These are phyloP conservation scores for Ormyrus rosae DNA, from an alignment of 2,888 invertebrate species.

Conservation along the genomic window DNA sequence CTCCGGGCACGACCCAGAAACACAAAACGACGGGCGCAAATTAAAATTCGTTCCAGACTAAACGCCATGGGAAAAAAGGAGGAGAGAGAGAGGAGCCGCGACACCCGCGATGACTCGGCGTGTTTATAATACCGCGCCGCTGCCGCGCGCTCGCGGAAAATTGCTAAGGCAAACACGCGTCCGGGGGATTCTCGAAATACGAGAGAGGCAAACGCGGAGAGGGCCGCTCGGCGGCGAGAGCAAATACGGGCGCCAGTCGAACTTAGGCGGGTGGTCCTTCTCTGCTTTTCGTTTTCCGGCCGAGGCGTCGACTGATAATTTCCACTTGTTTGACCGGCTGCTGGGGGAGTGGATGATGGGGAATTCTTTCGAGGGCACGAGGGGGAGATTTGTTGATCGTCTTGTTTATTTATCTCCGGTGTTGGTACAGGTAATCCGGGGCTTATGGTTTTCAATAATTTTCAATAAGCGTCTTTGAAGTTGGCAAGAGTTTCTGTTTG, in stretches of 20 bases:
- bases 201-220: background rate
- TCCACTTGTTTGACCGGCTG: background rate
- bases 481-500: too few species aligned
- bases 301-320: constrained; percentile 46
- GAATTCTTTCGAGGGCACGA: background rate
- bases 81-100: background rate
- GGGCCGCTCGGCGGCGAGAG: constrained; percentile 12
- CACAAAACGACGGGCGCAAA: constrained; percentile 15
- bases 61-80: too few species aligned
- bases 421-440: too few species aligned
- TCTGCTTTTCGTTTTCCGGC: constrained; percentile 21
- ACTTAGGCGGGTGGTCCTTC: constrained; percentile 13
- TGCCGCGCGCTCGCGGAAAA: constrained; percentile 22
- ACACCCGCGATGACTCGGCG: background rate
- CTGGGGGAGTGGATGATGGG: too few species aligned
- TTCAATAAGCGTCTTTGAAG: too few species aligned
- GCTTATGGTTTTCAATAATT: too few species aligned
- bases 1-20: background rate
- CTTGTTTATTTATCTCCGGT: too few species aligned
- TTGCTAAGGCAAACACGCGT: constrained; percentile 36
- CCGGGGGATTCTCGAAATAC: background rate
- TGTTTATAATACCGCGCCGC: background rate
- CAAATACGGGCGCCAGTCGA: constrained; percentile 12
- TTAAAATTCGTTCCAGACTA: constrained; percentile 39
- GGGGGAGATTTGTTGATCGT: background rate